Conservation (phyloP, 2,888 invertebrate species). For the Ophioninae sp. region DNA sequence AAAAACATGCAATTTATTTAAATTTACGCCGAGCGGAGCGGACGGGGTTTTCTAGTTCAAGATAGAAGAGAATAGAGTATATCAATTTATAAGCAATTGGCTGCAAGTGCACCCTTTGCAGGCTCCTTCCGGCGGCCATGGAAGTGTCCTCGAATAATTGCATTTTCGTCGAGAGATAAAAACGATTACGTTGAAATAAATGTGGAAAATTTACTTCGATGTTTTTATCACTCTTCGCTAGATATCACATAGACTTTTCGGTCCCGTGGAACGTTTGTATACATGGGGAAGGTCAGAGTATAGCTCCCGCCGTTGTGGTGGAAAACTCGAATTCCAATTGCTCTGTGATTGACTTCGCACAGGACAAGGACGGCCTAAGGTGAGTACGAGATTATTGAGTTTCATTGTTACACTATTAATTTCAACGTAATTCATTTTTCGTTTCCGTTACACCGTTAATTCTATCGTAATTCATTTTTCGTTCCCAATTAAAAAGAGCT, state of each 20-base stretch:
- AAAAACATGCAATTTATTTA: too few relatives aligned
- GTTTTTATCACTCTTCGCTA: constrained; percentile 49
- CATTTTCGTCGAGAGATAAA: background rate
- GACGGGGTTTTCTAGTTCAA: too few relatives aligned
- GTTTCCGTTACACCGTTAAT: too few relatives aligned
- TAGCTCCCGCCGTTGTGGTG: constrained; percentile 68
- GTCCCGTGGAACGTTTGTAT: constrained; percentile 75
- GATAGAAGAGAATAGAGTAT: too few relatives aligned
- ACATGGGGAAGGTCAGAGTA: constrained; percentile 69
- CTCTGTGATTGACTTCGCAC: constrained; percentile 69
- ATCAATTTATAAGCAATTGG: too few relatives aligned
- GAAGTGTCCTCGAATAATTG: background rate
- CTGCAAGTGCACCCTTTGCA: too few relatives aligned
- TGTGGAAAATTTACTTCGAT: background rate
- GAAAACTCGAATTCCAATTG: constrained; percentile 72
- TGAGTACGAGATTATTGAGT: constrained; percentile 57
- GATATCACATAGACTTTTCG: constrained; percentile 75
- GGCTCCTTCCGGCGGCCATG: too few relatives aligned
- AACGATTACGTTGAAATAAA: background rate
- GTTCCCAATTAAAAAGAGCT: too few relatives aligned
- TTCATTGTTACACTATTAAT: background rate
- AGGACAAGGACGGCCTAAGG: constrained; percentile 76
- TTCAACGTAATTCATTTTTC: background rate
- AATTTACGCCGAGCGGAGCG: too few relatives aligned
- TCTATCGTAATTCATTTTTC: too few relatives aligned